Percentiles rank a stretch among this genome's conserved stretches.
These are phyloP conservation scores for Tautogolabrus adspersus DNA, from an alignment of 2,113 vertebrate species.

Conservation along the genomic window DNA sequence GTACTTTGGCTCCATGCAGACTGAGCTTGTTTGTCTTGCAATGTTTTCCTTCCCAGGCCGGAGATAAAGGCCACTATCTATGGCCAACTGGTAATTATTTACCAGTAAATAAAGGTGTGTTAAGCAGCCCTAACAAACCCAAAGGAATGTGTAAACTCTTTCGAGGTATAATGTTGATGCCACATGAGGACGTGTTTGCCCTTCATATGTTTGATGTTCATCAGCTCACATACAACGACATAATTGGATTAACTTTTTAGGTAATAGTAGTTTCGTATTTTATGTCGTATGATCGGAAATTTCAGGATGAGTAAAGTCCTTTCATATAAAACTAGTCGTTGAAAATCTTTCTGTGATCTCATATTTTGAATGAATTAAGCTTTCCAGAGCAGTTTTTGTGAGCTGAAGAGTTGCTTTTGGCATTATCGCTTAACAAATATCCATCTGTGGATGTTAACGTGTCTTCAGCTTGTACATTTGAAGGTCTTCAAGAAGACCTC, in stretches of 20 bases:
- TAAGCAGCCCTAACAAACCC: not conserved
- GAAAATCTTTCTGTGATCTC: too few species aligned
- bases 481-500: not conserved
- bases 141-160: not conserved
- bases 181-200: not conserved
- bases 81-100: constrained; percentile 35
- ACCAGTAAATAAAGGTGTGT: constrained; percentile 22
- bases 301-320: not conserved
- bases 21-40: constrained; percentile 14
- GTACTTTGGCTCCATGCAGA: constrained; percentile 28
- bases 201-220: not conserved
- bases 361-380: not conserved
- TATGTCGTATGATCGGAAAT: not conserved
- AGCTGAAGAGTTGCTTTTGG: not conserved
- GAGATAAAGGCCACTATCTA: constrained; percentile 13
- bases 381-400: not conserved
- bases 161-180: not conserved
- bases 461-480: not conserved
- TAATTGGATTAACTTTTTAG: not conserved
- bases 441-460: not conserved
- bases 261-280: not conserved
- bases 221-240: not conserved
- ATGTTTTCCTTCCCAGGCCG: not conserved
- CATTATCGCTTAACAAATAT: too few species aligned
- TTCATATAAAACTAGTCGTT: not conserved